phyloP scores from a whole-genome alignment of 2,797 vertebrate genomes.

The Anas bernieri region DNA sequence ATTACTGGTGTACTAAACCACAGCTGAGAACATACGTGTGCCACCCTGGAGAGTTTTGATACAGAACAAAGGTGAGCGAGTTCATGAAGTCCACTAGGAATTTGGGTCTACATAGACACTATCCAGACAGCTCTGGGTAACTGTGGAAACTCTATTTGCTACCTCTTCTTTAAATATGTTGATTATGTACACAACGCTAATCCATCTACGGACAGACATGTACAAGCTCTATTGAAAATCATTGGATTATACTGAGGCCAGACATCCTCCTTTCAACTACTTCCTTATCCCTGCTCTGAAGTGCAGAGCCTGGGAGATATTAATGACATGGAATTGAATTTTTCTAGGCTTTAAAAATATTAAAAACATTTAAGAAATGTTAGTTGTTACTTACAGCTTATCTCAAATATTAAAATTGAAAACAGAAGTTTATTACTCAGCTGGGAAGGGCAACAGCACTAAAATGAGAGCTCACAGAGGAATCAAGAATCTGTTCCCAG shows the following conservation, averaged over 20 bases:
- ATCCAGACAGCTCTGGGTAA: neutral
- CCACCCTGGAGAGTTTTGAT: neutral
- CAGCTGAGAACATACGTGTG: neutral
- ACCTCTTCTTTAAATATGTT: neutral
- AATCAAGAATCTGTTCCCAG: neutral
- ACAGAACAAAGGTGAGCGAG: neutral
- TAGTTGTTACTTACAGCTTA: neutral
- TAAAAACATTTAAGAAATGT: neutral
- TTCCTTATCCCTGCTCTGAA: neutral
- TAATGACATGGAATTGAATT: neutral
- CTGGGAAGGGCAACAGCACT: neutral
- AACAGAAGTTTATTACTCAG: neutral
- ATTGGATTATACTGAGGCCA: neutral
- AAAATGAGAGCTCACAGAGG: neutral
- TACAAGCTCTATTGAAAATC: neutral
- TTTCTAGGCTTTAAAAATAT: neutral
- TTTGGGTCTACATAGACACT: neutral
- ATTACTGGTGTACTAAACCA: neutral
- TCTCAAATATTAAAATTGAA: neutral
- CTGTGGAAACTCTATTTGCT: neutral
- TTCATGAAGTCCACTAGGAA: neutral
- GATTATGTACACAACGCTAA: neutral
- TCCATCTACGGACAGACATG: neutral
- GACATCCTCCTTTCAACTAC: neutral
- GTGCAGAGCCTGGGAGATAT: neutral